Percentiles rank a stretch among this genome's conserved stretches.
phyloP scores from a whole-genome alignment of 1,140 invertebrate genomes.

The Sweltsa coloradensis region DNA sequence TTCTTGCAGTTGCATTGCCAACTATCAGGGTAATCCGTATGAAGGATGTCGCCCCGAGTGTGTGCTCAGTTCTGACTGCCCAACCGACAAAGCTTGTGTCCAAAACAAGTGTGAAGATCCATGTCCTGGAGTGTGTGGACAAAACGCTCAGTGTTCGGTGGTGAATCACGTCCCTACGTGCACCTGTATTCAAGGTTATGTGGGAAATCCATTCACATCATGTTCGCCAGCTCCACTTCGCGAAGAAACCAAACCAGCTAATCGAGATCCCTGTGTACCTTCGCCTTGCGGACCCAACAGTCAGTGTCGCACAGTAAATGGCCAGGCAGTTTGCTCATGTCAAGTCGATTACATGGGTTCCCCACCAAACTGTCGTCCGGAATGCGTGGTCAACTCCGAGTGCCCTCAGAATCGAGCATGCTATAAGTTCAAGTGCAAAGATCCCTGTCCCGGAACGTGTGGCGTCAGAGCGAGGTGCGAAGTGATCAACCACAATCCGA shows the following conservation, averaged over 20 bases:
- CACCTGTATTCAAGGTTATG: conserved; percentile 36
- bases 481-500: conserved; percentile 34
- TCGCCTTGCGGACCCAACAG: conserved; percentile 24
- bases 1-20: conserved; percentile 42
- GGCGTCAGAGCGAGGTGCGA: conserved; percentile 39
- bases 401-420: conserved; percentile 41
- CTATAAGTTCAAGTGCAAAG: conserved; percentile 40
- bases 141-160: conserved; percentile 30
- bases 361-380: conserved; percentile 23
- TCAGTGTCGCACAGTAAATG: conserved; percentile 24
- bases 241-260: conserved; percentile 15
- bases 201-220: conserved; percentile 42
- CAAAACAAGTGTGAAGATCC: conserved; percentile 26
- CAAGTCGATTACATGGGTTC: conserved; percentile 25
- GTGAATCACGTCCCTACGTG: conserved; percentile 52
- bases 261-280: conserved; percentile 19
- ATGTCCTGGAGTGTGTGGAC: conserved; percentile 31
- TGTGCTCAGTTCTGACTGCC: conserved; percentile 43
- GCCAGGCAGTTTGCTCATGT: conserved; percentile 28
- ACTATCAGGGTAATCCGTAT: conserved; percentile 49
- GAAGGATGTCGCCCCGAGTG: conserved; percentile 42
- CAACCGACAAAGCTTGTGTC: conserved; percentile 24
- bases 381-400: conserved; percentile 25
- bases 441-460: conserved; percentile 44
- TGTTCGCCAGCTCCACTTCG: conserved; percentile 21